Evolutionary conservation across 2,797 vertebrate genomes (phyloP), one percentile per base, ranked within the genome.

Genomic region (Bradypodion pumilum): DNA sequence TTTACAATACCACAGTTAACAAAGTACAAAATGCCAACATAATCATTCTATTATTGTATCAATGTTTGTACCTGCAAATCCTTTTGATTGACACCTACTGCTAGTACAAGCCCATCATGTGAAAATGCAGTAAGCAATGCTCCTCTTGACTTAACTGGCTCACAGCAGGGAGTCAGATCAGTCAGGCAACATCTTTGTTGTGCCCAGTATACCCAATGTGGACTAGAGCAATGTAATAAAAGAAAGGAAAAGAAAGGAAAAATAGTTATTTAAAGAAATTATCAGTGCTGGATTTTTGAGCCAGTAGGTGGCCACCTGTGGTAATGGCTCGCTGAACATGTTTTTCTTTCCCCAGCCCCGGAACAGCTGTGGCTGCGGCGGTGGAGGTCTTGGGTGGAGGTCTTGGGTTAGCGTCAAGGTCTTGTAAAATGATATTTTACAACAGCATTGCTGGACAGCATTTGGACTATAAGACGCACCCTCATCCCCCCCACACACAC

Each of bases 61-160:
- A 46, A 13, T 15, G 56, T 5, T 87, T 84, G 90, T 86, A 99
- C 98, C 96, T 96, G 96, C 40, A 98, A 98, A 90, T 98, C 96
- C 76, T 88, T 97, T 93, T 99, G 99, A 92, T 99, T 99, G 80
- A 99, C 83, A 82, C 97, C 93, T 2, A 99, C 82, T 40, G 98
- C 97, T 87, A 99, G 92, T 0, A 97, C 89, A 74, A 94, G 93
- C 5, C 98, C 98, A 85, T 99, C 98, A 74, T 96, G 96, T 75
- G 98, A 98, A 93, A 99, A 97, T 0, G 96, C 95, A 63, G 97
- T 90, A 1, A 98, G 89, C 42, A 99, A 93, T 56, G 98, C 96
- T 88, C 98, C 98, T 94, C 97, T 97, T 86, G 98, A 99, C 88
- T 97, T 99, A 0, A 99, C 89, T 42, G 97, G 83, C 9, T 93